phyloP scores from a whole-genome alignment of 2,113 vertebrate species.

The Micronycteris hirsuta region DNA sequence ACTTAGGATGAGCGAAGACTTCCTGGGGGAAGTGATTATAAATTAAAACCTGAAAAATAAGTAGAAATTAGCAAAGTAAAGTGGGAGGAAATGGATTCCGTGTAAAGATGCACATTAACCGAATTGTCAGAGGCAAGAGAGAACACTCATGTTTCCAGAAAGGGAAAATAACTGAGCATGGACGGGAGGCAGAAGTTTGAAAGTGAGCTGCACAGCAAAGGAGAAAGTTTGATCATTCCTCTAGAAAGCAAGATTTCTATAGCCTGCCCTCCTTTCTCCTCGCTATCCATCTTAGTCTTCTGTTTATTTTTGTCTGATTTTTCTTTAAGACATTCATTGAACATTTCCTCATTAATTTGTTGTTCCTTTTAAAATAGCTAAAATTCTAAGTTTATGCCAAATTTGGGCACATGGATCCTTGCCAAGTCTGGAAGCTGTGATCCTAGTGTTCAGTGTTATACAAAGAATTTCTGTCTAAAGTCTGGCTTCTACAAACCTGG shows the following conservation, averaged over 20 bases:
- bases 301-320: background rate
- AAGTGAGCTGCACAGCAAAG: background rate
- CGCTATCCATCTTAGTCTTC: background rate
- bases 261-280: background rate
- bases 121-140: background rate
- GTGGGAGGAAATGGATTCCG: background rate
- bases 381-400: background rate
- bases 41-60: background rate
- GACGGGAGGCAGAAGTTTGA: background rate
- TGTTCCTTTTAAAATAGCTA: background rate
- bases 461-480: background rate
- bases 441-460: background rate
- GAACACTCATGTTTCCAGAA: background rate
- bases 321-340: background rate
- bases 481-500: background rate
- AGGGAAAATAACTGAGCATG: background rate
- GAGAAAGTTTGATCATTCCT: background rate
- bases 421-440: background rate
- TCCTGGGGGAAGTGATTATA: background rate
- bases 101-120: background rate
- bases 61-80: background rate
- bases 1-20: background rate
- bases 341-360: background rate
- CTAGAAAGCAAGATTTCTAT: background rate
- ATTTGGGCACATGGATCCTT: background rate